These are phyloP conservation scores for Eupsittula cactorum DNA, from an alignment of 2,113 vertebrate species.

Conservation along the genomic window DNA sequence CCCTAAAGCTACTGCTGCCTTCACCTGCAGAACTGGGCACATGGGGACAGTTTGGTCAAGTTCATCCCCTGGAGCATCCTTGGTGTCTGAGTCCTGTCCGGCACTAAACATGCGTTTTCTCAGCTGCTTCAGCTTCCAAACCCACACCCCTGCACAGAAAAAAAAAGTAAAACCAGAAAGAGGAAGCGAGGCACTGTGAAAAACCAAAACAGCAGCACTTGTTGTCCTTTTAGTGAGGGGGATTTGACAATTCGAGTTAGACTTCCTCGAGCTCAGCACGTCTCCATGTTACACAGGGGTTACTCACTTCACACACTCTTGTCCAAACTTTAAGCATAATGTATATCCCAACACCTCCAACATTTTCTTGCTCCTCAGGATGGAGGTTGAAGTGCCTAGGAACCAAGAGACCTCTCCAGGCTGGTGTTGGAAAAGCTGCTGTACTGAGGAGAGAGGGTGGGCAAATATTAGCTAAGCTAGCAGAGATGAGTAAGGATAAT, in stretches of 20 bases:
- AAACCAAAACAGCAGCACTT: not conserved
- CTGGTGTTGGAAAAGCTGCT: not conserved
- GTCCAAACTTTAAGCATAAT: not conserved
- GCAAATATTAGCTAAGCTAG: not conserved
- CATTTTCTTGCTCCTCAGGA: not conserved
- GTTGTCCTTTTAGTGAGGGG: not conserved
- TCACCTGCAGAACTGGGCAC: conserved; percentile 67
- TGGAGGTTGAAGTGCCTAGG: not conserved
- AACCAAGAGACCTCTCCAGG: not conserved
- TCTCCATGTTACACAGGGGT: not conserved
- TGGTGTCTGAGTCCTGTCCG: conserved; percentile 70
- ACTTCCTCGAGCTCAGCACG: not conserved
- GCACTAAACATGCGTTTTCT: conserved; percentile 75
- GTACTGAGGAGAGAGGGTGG: not conserved
- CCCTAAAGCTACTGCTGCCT: conserved; percentile 9
- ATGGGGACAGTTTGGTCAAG: conserved; percentile 51
- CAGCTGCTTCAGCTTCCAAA: conserved; percentile 63
- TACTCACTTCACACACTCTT: not conserved
- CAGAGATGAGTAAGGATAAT: not conserved
- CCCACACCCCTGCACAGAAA: conserved; percentile 54
- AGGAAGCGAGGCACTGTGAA: not conserved
- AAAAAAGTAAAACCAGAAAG: not conserved
- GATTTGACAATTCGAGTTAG: not conserved
- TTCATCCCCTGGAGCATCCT: conserved; percentile 51
- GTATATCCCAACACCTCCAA: not conserved